phyloP scores from a whole-genome alignment of 2,113 vertebrate genomes.

The Zosterops borbonicus region DNA sequence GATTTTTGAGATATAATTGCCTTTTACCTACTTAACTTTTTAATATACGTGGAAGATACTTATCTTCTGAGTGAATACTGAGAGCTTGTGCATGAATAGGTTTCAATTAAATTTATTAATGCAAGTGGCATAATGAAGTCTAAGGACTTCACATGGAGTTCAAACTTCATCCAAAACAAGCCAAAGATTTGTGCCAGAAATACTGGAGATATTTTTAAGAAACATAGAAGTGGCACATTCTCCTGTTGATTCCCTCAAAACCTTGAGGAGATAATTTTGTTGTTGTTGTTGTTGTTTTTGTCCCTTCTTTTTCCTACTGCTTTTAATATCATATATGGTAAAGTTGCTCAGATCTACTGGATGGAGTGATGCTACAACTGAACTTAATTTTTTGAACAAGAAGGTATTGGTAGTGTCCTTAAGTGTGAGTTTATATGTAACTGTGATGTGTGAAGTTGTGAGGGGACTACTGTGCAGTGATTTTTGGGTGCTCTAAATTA shows the following conservation, averaged over 20 bases:
- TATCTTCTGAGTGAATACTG: constrained; percentile 44
- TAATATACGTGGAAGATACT: background rate
- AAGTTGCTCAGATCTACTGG: background rate
- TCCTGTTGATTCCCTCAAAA: background rate
- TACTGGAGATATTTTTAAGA: background rate
- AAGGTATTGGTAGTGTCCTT: background rate
- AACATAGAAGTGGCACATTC: background rate
- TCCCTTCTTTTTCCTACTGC: background rate
- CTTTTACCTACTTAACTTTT: constrained; percentile 36
- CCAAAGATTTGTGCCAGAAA: background rate
- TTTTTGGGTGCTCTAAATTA: background rate
- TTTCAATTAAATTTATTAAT: constrained; percentile 25
- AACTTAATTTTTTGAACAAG: background rate
- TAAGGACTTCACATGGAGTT: background rate
- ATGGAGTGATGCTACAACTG: background rate
- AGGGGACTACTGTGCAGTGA: background rate
- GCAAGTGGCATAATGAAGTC: background rate
- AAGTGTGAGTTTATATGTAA: background rate
- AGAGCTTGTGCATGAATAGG: constrained; percentile 82
- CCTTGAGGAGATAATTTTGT: background rate
- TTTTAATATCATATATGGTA: background rate
- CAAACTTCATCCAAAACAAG: background rate
- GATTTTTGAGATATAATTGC: constrained; percentile 15
- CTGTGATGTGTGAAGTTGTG: background rate
- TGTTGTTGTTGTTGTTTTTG: background rate